Conservation (phyloP, 2,113 vertebrate species). For the Bubo scandiacus region DNA sequence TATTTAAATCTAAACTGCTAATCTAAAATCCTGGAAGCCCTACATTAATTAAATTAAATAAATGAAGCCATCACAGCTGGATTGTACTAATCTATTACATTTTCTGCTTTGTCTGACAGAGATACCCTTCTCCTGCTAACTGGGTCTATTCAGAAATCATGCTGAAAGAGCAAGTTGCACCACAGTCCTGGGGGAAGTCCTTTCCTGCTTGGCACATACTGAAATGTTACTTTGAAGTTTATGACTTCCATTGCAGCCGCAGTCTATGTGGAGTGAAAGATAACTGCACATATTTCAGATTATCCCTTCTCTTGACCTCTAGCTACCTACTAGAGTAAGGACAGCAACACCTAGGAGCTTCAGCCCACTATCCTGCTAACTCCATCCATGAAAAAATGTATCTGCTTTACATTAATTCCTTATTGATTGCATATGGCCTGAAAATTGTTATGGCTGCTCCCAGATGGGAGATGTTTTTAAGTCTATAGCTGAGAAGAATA, state of each 20-base stretch:
- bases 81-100: neutral
- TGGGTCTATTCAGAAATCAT: neutral
- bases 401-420: neutral
- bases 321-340: neutral
- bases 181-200: neutral
- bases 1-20: constrained; percentile 1
- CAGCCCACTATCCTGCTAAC: neutral
- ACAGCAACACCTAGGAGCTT: neutral
- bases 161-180: neutral
- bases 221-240: neutral
- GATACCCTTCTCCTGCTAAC: neutral
- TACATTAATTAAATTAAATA: neutral
- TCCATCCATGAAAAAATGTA: neutral
- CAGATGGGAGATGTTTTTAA: neutral
- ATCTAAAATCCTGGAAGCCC: constrained; percentile 4
- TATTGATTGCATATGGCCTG: neutral
- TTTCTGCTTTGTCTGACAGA: neutral
- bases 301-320: neutral
- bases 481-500: neutral
- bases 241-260: neutral
- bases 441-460: neutral
- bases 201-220: neutral
- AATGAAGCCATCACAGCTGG: neutral
- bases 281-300: neutral
- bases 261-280: neutral